Evolutionary conservation across 2,797 vertebrate genomes (phyloP).

Genomic region (Myotis planiceps): DNA sequence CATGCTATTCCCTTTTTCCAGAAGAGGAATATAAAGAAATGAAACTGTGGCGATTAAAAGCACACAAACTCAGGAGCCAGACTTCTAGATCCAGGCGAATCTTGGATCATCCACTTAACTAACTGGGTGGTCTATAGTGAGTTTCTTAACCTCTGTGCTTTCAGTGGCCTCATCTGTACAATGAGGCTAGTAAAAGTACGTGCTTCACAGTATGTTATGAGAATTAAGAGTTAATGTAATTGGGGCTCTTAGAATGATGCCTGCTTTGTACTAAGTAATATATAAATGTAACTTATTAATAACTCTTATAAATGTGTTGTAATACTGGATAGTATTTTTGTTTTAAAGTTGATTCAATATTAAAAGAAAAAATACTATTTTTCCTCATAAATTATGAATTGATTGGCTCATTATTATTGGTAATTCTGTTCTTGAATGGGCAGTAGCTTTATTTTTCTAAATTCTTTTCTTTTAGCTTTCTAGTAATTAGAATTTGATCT

Average conservation of each 20-base stretch:
- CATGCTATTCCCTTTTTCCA: neutral
- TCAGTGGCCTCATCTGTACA: neutral
- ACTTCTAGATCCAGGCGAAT: neutral
- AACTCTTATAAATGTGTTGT: constrained; percentile 6
- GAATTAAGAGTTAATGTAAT: neutral
- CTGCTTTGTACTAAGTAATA: neutral
- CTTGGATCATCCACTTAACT: neutral
- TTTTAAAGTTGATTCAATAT: constrained; percentile 29
- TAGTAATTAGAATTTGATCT: constrained; percentile 32
- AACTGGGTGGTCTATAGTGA: neutral
- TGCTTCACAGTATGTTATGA: neutral
- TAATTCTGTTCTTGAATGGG: constrained; percentile 16
- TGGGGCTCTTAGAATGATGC: neutral
- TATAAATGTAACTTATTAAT: neutral
- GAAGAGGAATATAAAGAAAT: neutral
- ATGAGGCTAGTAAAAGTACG: neutral
- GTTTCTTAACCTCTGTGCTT: neutral
- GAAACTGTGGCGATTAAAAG: neutral
- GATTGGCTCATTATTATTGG: neutral
- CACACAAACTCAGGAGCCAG: neutral
- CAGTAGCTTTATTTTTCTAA: constrained; percentile 17
- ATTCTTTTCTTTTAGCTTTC: constrained; percentile 27
- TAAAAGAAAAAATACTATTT: constrained; percentile 24
- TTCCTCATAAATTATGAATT: neutral
- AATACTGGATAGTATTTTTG: neutral